Percentiles rank a stretch among this genome's conserved stretches.
These are phyloP conservation scores for Nephila pilipes DNA, from an alignment of 1,140 invertebrate species.

Conservation along the genomic window DNA sequence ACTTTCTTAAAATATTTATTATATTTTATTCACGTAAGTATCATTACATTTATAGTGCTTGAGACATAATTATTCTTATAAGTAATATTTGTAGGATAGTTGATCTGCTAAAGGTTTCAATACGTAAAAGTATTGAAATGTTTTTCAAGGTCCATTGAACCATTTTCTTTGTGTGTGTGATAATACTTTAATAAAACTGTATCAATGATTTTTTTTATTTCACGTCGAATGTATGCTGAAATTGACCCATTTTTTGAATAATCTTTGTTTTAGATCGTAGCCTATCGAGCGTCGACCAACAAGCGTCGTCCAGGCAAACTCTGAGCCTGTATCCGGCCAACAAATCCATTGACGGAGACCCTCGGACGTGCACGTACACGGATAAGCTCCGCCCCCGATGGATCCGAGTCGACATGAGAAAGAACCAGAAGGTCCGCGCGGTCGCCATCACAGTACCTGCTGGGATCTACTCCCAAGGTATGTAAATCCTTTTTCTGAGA, in stretches of 20 bases:
- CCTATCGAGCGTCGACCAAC: slow-evolving; percentile 43
- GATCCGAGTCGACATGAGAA: slow-evolving; percentile 80
- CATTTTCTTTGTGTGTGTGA: too few relatives aligned
- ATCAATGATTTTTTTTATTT: too few relatives aligned
- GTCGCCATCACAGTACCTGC: slow-evolving; percentile 80
- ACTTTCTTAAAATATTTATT: too few relatives aligned
- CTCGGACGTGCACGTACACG: slow-evolving; percentile 80
- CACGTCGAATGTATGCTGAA: too few relatives aligned
- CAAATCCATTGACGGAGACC: slow-evolving; percentile 80
- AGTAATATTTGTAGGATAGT: too few relatives aligned
- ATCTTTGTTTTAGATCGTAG: slow-evolving; percentile 31
- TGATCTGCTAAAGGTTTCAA: too few relatives aligned
- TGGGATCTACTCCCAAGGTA: slow-evolving; percentile 57
- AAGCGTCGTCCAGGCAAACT: slow-evolving; percentile 79
- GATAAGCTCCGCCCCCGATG: slow-evolving; percentile 79
- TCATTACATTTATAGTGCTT: too few relatives aligned
- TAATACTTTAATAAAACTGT: too few relatives aligned
- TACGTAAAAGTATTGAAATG: too few relatives aligned
- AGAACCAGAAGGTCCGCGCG: slow-evolving; percentile 79
- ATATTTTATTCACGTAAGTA: too few relatives aligned
- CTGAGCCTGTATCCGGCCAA: slow-evolving; percentile 79
- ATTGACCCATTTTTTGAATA: neutral
- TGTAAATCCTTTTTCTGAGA: neutral
- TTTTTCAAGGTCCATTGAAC: too few relatives aligned
- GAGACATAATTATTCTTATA: too few relatives aligned